These are phyloP conservation scores for Erinaceus europaeus DNA, from an alignment of 2,113 vertebrate species.

Conservation along the genomic window DNA sequence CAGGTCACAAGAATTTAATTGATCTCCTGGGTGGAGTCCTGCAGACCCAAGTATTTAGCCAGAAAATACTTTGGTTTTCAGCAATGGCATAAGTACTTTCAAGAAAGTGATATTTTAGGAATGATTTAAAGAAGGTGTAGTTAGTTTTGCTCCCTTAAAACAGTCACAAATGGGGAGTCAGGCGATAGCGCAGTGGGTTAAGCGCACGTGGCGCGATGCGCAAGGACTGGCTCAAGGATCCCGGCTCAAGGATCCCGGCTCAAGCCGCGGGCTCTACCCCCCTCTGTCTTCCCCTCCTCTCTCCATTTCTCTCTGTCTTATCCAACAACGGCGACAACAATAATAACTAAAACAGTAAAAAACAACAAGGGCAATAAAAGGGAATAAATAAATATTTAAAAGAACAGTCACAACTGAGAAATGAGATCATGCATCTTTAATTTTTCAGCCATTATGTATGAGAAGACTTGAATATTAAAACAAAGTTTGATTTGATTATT, in stretches of 20 bases:
- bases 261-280: too few relatives aligned
- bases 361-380: too few relatives aligned
- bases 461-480: neutral
- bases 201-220: too few relatives aligned
- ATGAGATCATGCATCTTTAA: neutral
- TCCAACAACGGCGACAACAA: too few relatives aligned
- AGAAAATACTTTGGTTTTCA: neutral
- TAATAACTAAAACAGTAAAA: too few relatives aligned
- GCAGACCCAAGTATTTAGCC: neutral
- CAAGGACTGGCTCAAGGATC: too few relatives aligned
- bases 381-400: too few relatives aligned
- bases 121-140: neutral
- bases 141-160: neutral
- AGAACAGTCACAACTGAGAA: neutral
- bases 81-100: neutral
- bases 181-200: too few relatives aligned
- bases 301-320: too few relatives aligned
- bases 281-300: too few relatives aligned
- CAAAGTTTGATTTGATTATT: constrained; percentile 2
- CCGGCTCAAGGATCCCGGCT: too few relatives aligned
- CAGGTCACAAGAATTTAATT: neutral
- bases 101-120: constrained; percentile 8
- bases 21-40: neutral
- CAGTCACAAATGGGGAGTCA: too few relatives aligned
- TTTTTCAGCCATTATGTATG: neutral